phyloP scores from a whole-genome alignment of 35 echinoderm and acorn worm genomes.

The Heliocidaris erythrogramma region DNA sequence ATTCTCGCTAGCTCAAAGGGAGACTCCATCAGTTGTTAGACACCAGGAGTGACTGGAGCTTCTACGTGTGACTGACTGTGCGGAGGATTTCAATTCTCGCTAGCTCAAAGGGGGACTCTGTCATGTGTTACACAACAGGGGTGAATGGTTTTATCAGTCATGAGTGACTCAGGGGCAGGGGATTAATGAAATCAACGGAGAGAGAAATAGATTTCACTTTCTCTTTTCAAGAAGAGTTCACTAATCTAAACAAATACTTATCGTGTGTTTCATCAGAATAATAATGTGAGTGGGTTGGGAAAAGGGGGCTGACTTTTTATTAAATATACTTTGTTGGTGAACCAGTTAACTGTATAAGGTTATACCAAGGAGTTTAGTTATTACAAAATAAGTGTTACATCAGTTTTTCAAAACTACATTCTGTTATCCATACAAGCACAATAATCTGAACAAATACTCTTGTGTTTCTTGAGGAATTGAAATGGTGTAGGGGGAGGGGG shows the following conservation, averaged over 20 bases:
- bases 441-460: too few species aligned
- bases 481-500: too few species aligned
- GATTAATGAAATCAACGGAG: not conserved
- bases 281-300: not conserved
- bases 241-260: not conserved
- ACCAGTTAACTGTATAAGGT: too few species aligned
- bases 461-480: too few species aligned
- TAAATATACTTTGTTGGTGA: too few species aligned
- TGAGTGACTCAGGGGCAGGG: not conserved
- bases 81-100: not conserved
- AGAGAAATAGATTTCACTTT: not conserved
- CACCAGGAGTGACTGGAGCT: not conserved
- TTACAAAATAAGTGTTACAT: too few species aligned
- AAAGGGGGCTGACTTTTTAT: too few species aligned
- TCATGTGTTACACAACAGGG: slow-evolving; percentile 2
- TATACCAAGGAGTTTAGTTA: too few species aligned
- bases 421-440: too few species aligned
- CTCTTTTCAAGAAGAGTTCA: not conserved
- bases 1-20: too few species aligned
- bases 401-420: too few species aligned
- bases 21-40: too few species aligned
- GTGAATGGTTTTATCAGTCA: not conserved
- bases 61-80: not conserved
- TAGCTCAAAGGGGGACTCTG: not conserved
- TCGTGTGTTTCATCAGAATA: not conserved